Evolutionary conservation across 2,888 invertebrate genomes (phyloP).

Genomic region (Latrodectus elegans): DNA sequence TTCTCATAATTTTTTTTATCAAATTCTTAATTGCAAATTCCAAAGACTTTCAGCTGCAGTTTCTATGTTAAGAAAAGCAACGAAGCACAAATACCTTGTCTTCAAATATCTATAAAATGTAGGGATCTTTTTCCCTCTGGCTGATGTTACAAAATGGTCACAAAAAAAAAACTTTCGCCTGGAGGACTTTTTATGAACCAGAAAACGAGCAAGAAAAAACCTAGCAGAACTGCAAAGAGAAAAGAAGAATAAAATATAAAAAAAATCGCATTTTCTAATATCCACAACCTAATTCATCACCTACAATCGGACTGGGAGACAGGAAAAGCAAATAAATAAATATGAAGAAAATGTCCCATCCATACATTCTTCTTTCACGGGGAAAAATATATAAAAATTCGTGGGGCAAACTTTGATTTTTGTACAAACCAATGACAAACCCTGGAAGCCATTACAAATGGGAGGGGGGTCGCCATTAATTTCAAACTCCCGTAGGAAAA

Average conservation of each 20-base stretch:
- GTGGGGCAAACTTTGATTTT: constrained; percentile 21
- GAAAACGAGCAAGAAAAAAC: too few species aligned
- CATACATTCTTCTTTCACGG: constrained; percentile 27
- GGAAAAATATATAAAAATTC: constrained; percentile 22
- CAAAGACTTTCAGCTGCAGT: too few species aligned
- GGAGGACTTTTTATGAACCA: too few species aligned
- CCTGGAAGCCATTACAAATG: constrained; percentile 43
- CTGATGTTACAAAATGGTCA: too few species aligned
- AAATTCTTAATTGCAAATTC: too few species aligned
- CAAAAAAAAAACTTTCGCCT: too few species aligned
- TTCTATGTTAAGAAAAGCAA: too few species aligned
- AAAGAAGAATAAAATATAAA: not conserved
- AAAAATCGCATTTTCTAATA: constrained; percentile 27
- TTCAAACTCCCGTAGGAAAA: constrained; percentile 49
- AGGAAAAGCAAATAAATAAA: constrained; percentile 38
- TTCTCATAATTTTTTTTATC: too few species aligned
- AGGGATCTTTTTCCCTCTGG: too few species aligned
- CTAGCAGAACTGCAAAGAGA: not conserved
- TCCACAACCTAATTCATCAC: constrained; percentile 49
- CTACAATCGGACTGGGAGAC: constrained; percentile 30
- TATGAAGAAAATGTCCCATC: constrained; percentile 17
- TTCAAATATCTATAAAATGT: too few species aligned
- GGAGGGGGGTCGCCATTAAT: constrained; percentile 56
- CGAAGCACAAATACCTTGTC: too few species aligned
- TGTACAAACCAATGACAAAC: constrained; percentile 41